Evolutionary conservation across 2,797 vertebrate species (phyloP), one percentile per base, ranked within the genome.

Genomic region (Sebastolobus altivelis): DNA sequence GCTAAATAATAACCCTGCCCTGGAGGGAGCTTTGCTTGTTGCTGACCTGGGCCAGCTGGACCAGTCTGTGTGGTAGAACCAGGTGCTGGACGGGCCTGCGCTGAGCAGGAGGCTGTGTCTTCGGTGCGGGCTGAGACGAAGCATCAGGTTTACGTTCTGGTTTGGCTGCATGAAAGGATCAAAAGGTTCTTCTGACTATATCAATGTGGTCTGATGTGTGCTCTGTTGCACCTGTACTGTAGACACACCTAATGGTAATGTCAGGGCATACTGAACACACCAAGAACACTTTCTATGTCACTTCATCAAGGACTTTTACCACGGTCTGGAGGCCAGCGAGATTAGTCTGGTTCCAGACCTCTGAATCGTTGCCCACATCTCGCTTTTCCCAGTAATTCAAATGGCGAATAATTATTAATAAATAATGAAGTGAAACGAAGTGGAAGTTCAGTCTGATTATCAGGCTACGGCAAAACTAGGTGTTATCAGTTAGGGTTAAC

Each of bases 81-180:
- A 49, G 93, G 84, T 4, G 69, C 75, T 22, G 82, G 89, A 16
- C 88, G 89, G 65, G 82, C 35, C 52, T 88, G 90, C 4, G 69
- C 80, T 16, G 86, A 87, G 77, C 12, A 5, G 52, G 65, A 20
- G 87, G 81, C 54, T 91, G 91, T 4, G 79, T 29, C 62, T 80
- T 92, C 58, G 69, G 88, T 25, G 71, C 40, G 54, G 86, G 88
- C 80, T 85, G 92, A 87, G 87, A 75, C 1, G 87, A 83, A 75
- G 92, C 73, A 8, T 93, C 93, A 8, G 89, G 80, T 95, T 97
- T 97, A 93, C 96, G 81, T 60, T 94, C 95, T 49, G 94, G 87
- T 95, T 98, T 98, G 96, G 97, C 96, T 10, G 97, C 94, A 86
- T 98, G 97, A 79, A 95, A 96, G 11, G 98, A 8, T 63, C 12